Base-by-base conservation (phyloP, 2,113 vertebrate genomes). In the Alosa alosa region DNA sequence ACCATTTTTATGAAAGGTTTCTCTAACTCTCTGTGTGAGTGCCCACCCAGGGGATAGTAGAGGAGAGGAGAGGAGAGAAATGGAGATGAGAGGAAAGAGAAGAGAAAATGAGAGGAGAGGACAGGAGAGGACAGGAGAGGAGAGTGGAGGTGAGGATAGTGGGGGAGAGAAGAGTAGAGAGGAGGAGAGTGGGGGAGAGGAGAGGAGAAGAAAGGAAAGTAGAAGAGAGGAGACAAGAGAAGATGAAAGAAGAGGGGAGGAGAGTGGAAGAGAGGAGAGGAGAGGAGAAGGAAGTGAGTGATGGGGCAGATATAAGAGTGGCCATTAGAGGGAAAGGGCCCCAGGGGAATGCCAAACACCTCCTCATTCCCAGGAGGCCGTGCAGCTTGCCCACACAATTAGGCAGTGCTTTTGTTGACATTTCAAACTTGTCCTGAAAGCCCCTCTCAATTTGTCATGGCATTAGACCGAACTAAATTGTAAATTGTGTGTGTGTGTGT, bases 371-470 rank as follows among this genome's bases (percentile, higher is more conserved):
- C 55, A 6, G 15, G 13, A 41, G 50, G 39, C 72, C 2, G 0
- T 78, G 72, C 72, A 78, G 72, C 11, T 78, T 78, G 72, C 31
- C 31, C 72, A 15, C 72, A 78, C 31, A 78, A 78, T 78, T 20
- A 85, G 81, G 15, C 39, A 0, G 20, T 57, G 50, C 46, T 46
- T 25, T 81, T 47, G 47, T 81, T 75, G 60, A 50, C 45, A 68
- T 81, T 81, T 52, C 75, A 78, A 49, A 13, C 68, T 72, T 25
- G 44, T 78, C 84, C 75, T 49, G 46, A 41, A 81, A 81, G 75
- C 72, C 41, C 25, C 44, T 78, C 49, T 55, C 72, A 31, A 41
- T 47, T 52, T 78, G 72, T 85, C 84, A 78, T 47, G 45, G 84
- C 75, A 81, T 81, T 50, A 57, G 55, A 36, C 57, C 22, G 36